Evolutionary conservation across 2,797 vertebrate species (phyloP).

Genomic region (Periophthalmus magnuspinnatus): DNA sequence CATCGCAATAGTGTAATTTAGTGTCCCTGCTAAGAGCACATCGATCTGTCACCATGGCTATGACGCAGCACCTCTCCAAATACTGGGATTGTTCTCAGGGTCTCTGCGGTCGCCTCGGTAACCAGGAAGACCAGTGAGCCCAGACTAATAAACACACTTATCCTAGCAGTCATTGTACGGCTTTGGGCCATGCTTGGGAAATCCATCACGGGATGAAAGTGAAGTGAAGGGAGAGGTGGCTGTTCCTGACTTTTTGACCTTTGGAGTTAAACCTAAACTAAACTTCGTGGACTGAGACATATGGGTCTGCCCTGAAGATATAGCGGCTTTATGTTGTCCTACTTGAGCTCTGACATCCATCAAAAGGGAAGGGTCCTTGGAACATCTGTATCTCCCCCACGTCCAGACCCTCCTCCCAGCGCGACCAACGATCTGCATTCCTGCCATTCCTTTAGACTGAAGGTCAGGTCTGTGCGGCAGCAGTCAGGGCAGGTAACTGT

Average conservation of each 20-base stretch:
- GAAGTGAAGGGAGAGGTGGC: conserved; percentile 17
- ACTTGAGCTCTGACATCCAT: conserved; percentile 60
- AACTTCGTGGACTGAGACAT: conserved; percentile 38
- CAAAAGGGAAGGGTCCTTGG: conserved; percentile 50
- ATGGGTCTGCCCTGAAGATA: conserved; percentile 42
- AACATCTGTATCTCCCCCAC: conserved; percentile 58
- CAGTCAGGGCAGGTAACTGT: conserved; percentile 54
- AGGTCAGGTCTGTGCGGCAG: conserved; percentile 46
- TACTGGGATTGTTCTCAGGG: conserved; percentile 16
- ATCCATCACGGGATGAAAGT: conserved; percentile 16
- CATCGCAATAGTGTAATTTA: not conserved
- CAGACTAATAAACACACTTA: conserved; percentile 22
- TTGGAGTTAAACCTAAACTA: conserved; percentile 39
- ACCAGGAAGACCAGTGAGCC: conserved; percentile 20
- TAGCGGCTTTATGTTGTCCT: conserved; percentile 57
- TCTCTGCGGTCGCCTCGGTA: conserved; percentile 31
- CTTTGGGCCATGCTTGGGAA: conserved; percentile 20
- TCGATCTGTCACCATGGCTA: conserved; percentile 19
- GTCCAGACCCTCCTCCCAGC: conserved; percentile 54
- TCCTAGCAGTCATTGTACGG: conserved; percentile 13
- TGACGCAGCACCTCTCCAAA: conserved; percentile 16
- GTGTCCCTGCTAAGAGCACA: not conserved
- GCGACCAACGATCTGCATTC: conserved; percentile 58
- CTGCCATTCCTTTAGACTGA: conserved; percentile 58
- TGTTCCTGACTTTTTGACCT: conserved; percentile 45